Conservation (phyloP, 2,888 invertebrate species). For the Crossocerus cetratus region DNA sequence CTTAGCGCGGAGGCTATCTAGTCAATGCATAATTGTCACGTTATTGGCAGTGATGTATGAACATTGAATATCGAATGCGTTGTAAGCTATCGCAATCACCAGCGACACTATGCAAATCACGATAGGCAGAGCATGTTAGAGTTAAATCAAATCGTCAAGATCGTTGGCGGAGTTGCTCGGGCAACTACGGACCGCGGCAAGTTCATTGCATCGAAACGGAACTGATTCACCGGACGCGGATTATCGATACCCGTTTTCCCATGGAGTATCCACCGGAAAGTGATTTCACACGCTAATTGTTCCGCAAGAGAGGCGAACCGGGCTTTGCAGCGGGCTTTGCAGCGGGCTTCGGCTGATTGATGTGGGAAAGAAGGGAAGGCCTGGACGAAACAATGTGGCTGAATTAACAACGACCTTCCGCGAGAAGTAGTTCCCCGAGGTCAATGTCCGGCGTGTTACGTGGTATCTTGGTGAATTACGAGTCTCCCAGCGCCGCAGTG, state of each 20-base stretch:
- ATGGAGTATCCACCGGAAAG: not conserved
- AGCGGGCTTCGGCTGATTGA: not conserved
- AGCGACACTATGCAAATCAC: no score
- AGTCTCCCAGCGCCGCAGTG: not conserved
- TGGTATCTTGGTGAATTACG: not conserved
- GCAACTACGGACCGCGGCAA: no score
- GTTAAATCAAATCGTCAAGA: no score
- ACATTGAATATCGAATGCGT: no score
- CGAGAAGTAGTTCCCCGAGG: no score
- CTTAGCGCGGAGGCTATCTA: no score
- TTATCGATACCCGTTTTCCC: constrained; percentile 3
- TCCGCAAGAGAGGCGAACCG: not conserved
- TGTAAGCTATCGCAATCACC: no score
- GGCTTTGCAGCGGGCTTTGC: not conserved
- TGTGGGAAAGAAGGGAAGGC: not conserved
- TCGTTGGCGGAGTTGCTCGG: no score
- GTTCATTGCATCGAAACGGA: no score
- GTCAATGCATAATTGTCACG: no score
- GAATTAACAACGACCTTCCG: constrained; percentile 1
- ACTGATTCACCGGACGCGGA: not conserved
- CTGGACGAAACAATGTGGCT: not conserved
- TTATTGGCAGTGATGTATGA: no score
- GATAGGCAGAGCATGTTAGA: no score
- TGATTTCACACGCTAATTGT: not conserved
- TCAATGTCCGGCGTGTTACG: not conserved